phyloP scores from a whole-genome alignment of 1,140 invertebrate species.

The Pristionchus pacificus region DNA sequence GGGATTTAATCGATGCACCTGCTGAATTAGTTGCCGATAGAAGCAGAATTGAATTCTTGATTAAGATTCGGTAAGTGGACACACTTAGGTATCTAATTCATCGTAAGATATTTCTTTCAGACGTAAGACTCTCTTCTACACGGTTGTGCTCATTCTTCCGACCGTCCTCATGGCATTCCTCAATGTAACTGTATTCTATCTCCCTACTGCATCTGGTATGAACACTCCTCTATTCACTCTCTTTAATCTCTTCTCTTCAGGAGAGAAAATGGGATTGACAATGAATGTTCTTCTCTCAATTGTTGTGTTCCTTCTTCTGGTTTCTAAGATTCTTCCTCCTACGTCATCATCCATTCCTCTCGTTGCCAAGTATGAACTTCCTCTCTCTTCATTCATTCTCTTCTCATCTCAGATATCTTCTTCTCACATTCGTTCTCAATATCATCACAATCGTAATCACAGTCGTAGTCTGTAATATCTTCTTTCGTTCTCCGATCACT shows the following conservation, averaged over 20 bases:
- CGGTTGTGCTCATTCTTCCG: conserved; percentile 39
- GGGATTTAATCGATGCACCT: conserved; percentile 97
- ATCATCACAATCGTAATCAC: conserved; percentile 27
- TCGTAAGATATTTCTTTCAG: conserved; percentile 1
- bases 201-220: conserved; percentile 10
- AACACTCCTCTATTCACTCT: not conserved
- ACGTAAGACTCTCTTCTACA: conserved; percentile 41
- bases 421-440: conserved; percentile 31
- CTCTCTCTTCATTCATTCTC: too few species aligned
- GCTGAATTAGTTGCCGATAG: conserved; percentile 66
- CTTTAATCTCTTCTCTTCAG: not conserved
- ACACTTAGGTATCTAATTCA: too few species aligned
- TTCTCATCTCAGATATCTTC: conserved; percentile 8
- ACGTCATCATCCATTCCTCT: conserved; percentile 33
- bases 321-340: conserved; percentile 32
- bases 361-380: conserved; percentile 26
- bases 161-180: conserved; percentile 34
- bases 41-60: conserved; percentile 53
- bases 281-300: conserved; percentile 34
- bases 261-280: conserved; percentile 32
- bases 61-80: conserved; percentile 65
- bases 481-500: conserved; percentile 27
- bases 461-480: conserved; percentile 30
- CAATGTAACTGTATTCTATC: conserved; percentile 14
- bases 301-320: conserved; percentile 31